Base-by-base conservation (phyloP, 2,888 invertebrate species). In the Caenorhabditis imperialis region DNA sequence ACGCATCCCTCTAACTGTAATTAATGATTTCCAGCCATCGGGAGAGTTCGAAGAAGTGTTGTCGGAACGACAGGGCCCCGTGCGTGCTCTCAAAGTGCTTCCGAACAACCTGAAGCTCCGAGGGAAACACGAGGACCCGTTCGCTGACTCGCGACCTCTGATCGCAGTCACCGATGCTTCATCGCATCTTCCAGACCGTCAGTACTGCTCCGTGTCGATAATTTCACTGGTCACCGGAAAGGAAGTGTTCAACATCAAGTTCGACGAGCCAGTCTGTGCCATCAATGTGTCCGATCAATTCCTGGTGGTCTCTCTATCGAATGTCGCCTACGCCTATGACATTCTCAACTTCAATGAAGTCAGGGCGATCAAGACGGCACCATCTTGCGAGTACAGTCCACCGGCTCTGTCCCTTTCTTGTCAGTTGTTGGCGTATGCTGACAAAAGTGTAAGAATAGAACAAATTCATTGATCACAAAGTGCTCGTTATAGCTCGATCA, bases 21-120 rank as follows among this genome's bases (percentile, higher is more conserved):
- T 44, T 25, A 53, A 37, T 8, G 38, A 14, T 47, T 75, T 90
- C 23, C 89, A 94, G 92, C 93, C 93, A 8, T 93, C 92, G 83
- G 96, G 97, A 22, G 96, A 97, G 88, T 97, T 96, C 1, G 93
- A 93, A 73, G 97, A 97, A 90, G 93, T 97, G 25, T 90, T 98
- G 71, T 96, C 96, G 3, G 94, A 96, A 93, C 91, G 95, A 55
- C 95, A 96, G 89, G 95, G 96, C 57, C 92, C 93, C 77, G 94
- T 96, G 51, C 91, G 92, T 71, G 91, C 92, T 61, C 91, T 96
- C 79, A 92, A 93, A 89, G 91, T 85, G 1, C 73, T 86, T 8
- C 71, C 74, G 14, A 74, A 70, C 47, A 73, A 75, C 27, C 35
- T 71, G 14, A 54, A 60, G 30, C 44, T 60, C 2, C 50, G 61